Evolutionary conservation across 1,140 invertebrate species (phyloP).

Genomic region (Prorops nasuta): DNA sequence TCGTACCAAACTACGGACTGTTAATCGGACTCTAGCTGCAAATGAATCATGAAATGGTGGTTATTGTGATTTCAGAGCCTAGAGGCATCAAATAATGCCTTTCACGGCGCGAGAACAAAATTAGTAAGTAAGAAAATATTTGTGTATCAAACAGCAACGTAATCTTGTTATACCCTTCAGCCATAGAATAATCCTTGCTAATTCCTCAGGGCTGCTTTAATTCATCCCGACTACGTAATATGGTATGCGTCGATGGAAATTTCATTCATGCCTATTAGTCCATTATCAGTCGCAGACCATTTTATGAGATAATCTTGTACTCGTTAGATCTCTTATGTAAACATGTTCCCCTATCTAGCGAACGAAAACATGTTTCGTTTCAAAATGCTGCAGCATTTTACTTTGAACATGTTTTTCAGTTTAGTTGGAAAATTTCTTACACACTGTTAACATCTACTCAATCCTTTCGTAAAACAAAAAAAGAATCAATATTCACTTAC

Average conservation of each 20-base stretch:
- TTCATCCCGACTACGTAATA: constrained; percentile 13
- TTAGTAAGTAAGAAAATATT: constrained; percentile 57
- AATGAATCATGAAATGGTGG: constrained; percentile 48
- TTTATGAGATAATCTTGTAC: constrained; percentile 24
- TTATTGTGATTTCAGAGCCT: constrained; percentile 60
- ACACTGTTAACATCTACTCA: too few species aligned
- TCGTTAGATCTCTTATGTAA: too few species aligned
- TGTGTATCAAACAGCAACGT: constrained; percentile 50
- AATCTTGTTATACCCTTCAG: constrained; percentile 30
- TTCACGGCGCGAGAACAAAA: constrained; percentile 58
- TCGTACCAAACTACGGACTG: constrained; percentile 37
- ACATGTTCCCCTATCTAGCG: too few species aligned
- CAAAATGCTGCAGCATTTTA: too few species aligned
- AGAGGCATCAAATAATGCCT: constrained; percentile 59
- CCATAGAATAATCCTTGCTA: constrained; percentile 29
- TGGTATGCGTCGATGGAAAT: constrained; percentile 27
- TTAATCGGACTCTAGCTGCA: constrained; percentile 23
- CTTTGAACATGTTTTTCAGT: too few species aligned
- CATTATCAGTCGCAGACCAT: constrained; percentile 29
- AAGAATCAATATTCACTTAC: too few species aligned
- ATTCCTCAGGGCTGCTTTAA: constrained; percentile 31
- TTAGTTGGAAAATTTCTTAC: too few species aligned
- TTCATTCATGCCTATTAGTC: constrained; percentile 18
- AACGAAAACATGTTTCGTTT: too few species aligned
- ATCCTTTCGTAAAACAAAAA: too few species aligned